Conservation (phyloP, 1,140 invertebrate genomes). For the Micrasema longulum region DNA sequence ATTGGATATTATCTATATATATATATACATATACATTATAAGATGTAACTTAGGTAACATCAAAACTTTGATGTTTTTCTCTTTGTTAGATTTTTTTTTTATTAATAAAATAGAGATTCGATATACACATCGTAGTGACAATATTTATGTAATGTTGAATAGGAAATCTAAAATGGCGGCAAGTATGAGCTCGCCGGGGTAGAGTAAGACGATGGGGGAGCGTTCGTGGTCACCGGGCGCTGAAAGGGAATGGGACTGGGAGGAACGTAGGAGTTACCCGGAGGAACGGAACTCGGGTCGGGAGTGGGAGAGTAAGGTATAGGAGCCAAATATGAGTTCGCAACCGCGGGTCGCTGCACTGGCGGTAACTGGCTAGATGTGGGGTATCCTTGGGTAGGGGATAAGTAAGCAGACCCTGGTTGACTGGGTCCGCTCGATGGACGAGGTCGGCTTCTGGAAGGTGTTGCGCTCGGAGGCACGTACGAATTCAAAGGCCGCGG, state of each 20-base stretch:
- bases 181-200: constrained; percentile 50
- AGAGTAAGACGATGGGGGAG: constrained; percentile 34
- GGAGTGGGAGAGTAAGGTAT: constrained; percentile 14
- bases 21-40: too few relatives aligned
- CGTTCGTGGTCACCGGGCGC: constrained; percentile 3
- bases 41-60: too few relatives aligned
- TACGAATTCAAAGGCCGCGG: constrained; percentile 12
- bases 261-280: constrained; percentile 24
- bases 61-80: too few relatives aligned
- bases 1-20: too few relatives aligned
- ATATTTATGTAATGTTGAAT: too few relatives aligned
- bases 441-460: not conserved
- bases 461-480: constrained; percentile 22
- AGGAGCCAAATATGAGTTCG: constrained; percentile 31
- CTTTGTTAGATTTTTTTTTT: too few relatives aligned
- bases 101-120: too few relatives aligned
- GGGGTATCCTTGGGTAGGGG: not conserved
- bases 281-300: constrained; percentile 32
- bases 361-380: constrained; percentile 16
- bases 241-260: constrained; percentile 26
- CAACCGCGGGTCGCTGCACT: constrained; percentile 33
- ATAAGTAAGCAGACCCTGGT: not conserved
- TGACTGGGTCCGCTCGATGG: not conserved
- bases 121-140: too few relatives aligned
- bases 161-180: constrained; percentile 41